phyloP scores from a whole-genome alignment of 2,888 invertebrate genomes.

The Lepidocyrtinus sp. region DNA sequence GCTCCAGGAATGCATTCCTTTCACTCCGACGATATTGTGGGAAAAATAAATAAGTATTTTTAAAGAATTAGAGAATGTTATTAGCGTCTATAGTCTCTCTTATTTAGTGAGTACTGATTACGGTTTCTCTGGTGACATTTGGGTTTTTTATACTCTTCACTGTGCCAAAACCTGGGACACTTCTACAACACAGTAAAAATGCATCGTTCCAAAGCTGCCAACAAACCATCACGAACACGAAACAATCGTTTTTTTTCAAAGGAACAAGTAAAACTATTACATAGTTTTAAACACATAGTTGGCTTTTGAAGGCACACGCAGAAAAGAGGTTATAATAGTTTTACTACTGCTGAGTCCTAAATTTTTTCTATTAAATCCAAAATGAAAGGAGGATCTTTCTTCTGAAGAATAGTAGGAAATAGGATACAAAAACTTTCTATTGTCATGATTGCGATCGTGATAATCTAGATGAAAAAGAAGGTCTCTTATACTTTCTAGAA shows the following conservation, averaged over 20 bases:
- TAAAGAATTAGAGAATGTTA: no score
- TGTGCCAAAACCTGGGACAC: no score
- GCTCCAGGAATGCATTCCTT: no score
- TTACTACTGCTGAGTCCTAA: background rate
- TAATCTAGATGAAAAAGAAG: background rate
- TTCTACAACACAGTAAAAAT: background rate
- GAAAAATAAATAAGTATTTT: no score
- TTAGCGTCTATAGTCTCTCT: no score
- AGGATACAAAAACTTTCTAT: background rate
- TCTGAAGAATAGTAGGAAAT: background rate
- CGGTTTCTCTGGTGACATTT: no score
- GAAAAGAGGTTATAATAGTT: background rate
- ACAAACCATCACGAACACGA: constrained; percentile 33
- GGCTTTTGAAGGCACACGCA: background rate
- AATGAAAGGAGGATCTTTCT: background rate
- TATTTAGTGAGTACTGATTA: no score
- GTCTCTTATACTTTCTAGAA: background rate
- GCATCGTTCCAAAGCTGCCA: constrained; percentile 31
- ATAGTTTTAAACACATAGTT: background rate
- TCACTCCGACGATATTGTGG: no score
- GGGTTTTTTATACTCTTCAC: no score
- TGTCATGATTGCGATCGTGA: background rate
- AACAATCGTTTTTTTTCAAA: constrained; percentile 8
- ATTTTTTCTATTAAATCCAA: background rate
- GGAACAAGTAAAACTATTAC: background rate